A percentile compares a stretch with the other conserved stretches of the same genome.
Evolutionary conservation across 2,113 vertebrate genomes (phyloP).

Genomic region (Rhynchomys soricoides): DNA sequence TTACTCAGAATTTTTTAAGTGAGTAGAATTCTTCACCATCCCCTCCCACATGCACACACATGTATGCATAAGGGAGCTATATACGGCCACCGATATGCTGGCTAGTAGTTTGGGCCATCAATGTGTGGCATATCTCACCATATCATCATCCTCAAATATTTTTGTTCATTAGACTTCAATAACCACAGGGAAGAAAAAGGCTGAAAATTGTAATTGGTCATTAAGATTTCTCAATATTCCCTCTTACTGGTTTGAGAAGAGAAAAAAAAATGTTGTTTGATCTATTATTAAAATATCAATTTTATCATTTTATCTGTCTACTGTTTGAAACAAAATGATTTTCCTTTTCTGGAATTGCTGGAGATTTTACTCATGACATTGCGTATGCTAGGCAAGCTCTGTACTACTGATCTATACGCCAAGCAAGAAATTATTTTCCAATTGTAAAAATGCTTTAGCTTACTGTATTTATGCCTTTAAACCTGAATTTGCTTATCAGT

Average conservation of each 20-base stretch:
- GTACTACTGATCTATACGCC: background rate
- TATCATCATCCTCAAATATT: background rate
- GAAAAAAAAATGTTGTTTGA: background rate
- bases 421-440: slow-evolving; percentile 20
- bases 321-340: background rate
- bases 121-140: background rate
- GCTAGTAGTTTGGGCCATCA: background rate
- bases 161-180: background rate
- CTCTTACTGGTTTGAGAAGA: background rate
- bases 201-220: background rate
- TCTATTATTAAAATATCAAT: background rate
- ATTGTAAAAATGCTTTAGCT: background rate
- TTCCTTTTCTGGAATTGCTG: background rate
- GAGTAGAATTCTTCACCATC: background rate
- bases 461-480: slow-evolving; percentile 13
- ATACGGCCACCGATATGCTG: background rate
- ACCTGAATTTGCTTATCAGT: slow-evolving; percentile 11
- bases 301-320: background rate
- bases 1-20: background rate
- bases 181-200: background rate
- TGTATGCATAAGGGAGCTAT: background rate
- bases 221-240: background rate
- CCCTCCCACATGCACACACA: too few species aligned
- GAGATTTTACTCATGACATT: background rate
- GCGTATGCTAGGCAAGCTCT: background rate